A percentile compares a stretch with the other conserved stretches of the same genome.
Conservation (phyloP, 2,113 vertebrate species). For the Phyllostomus discolor region DNA sequence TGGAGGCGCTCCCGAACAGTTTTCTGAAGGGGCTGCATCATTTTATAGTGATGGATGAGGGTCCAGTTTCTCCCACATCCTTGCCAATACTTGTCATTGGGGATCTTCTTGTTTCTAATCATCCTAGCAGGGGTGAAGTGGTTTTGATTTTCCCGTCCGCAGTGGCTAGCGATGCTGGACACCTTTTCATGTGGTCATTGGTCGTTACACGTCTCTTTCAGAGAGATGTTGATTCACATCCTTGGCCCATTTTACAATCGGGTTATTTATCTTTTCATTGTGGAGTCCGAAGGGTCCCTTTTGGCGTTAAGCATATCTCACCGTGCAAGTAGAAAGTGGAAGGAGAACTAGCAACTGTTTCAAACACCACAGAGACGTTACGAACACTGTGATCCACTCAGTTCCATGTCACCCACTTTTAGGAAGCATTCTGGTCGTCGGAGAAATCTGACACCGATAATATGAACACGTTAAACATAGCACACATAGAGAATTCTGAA, state of each 20-base stretch:
- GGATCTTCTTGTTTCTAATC: neutral
- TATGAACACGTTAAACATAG: neutral
- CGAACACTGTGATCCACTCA: neutral
- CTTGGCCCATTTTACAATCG: neutral
- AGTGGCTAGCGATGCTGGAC: neutral
- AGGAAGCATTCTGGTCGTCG: neutral
- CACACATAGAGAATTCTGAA: neutral
- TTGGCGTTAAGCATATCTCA: neutral
- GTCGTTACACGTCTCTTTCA: neutral
- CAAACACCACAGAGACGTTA: neutral
- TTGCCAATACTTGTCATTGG: fast-evolving
- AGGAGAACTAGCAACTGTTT: neutral
- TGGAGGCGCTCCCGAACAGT: neutral
- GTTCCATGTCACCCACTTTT: neutral
- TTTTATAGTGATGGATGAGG: fast-evolving
- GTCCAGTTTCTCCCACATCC: fast-evolving
- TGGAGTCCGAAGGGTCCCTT: neutral
- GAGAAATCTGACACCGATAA: neutral
- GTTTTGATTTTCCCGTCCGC: neutral
- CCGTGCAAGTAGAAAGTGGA: neutral
- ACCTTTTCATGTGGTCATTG: neutral
- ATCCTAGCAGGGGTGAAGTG: neutral
- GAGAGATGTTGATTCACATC: neutral
- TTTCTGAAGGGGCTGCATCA: neutral
- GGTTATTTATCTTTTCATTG: neutral